Conservation (phyloP, 2,113 vertebrate species). For the Ophthalmotilapia sp. region DNA sequence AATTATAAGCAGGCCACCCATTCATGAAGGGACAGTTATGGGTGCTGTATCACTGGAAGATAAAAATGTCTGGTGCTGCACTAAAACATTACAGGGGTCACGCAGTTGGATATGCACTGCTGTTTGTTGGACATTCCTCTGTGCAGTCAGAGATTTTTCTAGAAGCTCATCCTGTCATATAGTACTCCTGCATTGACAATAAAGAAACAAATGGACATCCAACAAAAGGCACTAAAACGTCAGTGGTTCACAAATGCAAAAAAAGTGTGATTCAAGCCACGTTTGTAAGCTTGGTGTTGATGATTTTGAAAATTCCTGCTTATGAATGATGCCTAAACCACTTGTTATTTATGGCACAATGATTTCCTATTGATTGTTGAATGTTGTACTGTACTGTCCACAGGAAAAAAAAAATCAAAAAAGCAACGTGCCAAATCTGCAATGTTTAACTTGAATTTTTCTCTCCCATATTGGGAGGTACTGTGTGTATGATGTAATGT, state of each 20-base stretch:
- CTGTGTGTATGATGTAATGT: conserved; percentile 37
- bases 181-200: neutral
- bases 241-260: neutral
- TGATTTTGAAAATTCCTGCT: neutral
- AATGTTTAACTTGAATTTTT: conserved; percentile 51
- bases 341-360: conserved; percentile 56
- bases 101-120: neutral
- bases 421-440: conserved; percentile 33
- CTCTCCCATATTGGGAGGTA: conserved; percentile 70
- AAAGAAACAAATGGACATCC: neutral
- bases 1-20: neutral
- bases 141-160: neutral
- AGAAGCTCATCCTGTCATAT: neutral
- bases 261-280: neutral
- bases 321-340: conserved; percentile 19
- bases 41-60: conserved; percentile 53
- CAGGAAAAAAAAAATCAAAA: conserved; percentile 22
- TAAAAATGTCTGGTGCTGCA: conserved; percentile 39
- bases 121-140: neutral
- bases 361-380: conserved; percentile 30
- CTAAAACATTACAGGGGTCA: conserved; percentile 4
- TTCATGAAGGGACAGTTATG: neutral
- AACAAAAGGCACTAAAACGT: conserved; percentile 22
- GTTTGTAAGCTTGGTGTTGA: neutral
- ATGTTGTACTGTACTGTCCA: conserved; percentile 47